Evolutionary conservation across 2,888 invertebrate genomes (phyloP).

Genomic region (Eupithecia abbreviata): DNA sequence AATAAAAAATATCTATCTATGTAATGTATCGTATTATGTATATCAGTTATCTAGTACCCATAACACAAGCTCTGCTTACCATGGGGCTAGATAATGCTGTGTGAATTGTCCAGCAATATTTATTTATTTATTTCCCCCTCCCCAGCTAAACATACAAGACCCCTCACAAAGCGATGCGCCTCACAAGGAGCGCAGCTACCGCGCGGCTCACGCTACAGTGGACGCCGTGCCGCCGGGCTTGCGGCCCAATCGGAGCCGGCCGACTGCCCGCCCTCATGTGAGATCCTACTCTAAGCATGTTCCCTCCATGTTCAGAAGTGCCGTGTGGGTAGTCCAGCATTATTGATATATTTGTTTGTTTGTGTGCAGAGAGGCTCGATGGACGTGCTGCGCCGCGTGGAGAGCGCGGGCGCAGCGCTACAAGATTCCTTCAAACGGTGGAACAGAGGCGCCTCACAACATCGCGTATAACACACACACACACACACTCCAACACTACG

Average conservation of each 20-base stretch:
- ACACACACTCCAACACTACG: background rate
- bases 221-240: background rate
- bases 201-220: background rate
- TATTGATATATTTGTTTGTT: background rate
- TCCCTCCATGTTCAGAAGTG: background rate
- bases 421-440: constrained; percentile 44
- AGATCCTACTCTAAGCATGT: background rate
- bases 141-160: background rate
- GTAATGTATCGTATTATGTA: too few relatives aligned
- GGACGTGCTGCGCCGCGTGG: constrained; percentile 60
- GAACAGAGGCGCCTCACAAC: constrained; percentile 48
- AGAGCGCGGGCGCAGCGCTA: constrained; percentile 59
- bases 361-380: constrained; percentile 38
- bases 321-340: background rate
- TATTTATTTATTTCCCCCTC: too few relatives aligned
- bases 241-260: background rate
- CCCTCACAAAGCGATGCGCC: background rate
- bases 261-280: background rate
- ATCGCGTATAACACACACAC: constrained; percentile 12
- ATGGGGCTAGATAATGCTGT: too few relatives aligned
- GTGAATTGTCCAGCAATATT: too few relatives aligned
- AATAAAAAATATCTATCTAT: too few relatives aligned
- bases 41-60: too few relatives aligned
- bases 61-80: too few relatives aligned
- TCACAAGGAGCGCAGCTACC: background rate